Conservation (phyloP, 2,113 vertebrate species). For the Saguinus imperator region DNA sequence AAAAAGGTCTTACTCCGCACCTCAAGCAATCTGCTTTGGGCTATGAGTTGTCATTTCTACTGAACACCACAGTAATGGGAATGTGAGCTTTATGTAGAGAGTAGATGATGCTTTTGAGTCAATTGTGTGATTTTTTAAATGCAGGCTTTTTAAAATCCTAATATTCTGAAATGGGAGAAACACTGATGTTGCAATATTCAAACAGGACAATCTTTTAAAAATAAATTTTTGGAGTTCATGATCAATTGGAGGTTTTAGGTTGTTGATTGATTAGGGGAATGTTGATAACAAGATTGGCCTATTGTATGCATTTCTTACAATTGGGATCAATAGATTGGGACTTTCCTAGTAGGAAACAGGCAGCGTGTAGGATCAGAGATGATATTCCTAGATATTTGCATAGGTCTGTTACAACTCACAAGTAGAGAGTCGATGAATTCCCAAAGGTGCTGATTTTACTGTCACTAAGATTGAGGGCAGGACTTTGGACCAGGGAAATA, state of each 20-base stretch:
- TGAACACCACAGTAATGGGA: background rate
- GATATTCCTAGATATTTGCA: background rate
- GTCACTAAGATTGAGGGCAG: background rate
- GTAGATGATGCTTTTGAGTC: background rate
- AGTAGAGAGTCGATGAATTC: background rate
- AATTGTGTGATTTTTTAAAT: background rate
- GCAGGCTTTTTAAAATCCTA: background rate
- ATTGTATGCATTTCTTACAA: background rate
- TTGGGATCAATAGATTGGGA: too few species aligned
- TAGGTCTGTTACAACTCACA: background rate
- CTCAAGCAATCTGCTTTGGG: background rate
- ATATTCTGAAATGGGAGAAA: background rate
- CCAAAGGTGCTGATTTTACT: background rate
- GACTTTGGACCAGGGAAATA: background rate
- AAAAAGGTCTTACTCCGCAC: background rate
- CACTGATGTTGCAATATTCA: background rate
- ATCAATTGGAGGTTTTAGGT: background rate
- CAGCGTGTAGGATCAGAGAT: background rate
- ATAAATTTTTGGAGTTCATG: background rate
- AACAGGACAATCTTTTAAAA: slow-evolving; percentile 31
- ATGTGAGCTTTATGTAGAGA: background rate
- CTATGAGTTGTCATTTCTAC: background rate
- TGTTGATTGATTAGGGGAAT: background rate
- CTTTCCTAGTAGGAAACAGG: too few species aligned
- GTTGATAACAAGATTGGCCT: background rate